These are phyloP conservation scores for Mustelus asterias DNA, from an alignment of 2,113 vertebrate genomes.

Conservation along the genomic window DNA sequence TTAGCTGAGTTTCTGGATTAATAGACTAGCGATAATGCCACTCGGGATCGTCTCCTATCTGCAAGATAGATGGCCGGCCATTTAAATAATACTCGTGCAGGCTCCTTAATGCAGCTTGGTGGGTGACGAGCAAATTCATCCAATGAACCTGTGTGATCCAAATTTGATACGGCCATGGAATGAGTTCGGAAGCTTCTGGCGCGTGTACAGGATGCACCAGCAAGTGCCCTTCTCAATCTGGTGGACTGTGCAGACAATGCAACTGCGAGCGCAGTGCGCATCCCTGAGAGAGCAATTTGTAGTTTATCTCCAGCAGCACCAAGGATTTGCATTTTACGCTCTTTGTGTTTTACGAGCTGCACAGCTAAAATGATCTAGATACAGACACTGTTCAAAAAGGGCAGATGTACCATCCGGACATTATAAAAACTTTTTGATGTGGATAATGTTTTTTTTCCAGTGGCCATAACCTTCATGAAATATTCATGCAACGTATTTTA, in stretches of 20 bases:
- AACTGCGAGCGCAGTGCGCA: too few relatives aligned
- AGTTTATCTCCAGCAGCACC: not conserved
- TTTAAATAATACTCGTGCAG: too few relatives aligned
- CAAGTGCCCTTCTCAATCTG: not conserved
- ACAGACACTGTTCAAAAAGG: not conserved
- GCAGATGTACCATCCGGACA: not conserved
- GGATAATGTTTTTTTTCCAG: not conserved
- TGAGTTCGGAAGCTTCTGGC: not conserved
- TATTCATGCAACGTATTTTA: conserved; percentile 6
- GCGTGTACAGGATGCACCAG: not conserved
- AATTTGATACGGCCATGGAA: not conserved
- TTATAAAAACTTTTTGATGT: not conserved
- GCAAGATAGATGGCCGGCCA: too few relatives aligned
- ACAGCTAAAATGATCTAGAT: not conserved
- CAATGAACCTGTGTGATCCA: not conserved
- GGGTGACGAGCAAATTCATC: not conserved
- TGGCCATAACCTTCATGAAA: conserved; percentile 15
- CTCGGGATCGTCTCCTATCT: too few relatives aligned
- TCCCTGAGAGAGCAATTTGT: not conserved
- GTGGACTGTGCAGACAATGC: not conserved
- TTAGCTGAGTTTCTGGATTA: too few relatives aligned
- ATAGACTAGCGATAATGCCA: too few relatives aligned
- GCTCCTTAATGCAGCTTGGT: too few relatives aligned
- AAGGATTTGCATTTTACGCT: not conserved
- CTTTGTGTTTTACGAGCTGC: too few relatives aligned